Evolutionary conservation across 2,113 vertebrate species (phyloP), one percentile per base, ranked within the genome.

Genomic region (Sylvilagus bachmani): DNA sequence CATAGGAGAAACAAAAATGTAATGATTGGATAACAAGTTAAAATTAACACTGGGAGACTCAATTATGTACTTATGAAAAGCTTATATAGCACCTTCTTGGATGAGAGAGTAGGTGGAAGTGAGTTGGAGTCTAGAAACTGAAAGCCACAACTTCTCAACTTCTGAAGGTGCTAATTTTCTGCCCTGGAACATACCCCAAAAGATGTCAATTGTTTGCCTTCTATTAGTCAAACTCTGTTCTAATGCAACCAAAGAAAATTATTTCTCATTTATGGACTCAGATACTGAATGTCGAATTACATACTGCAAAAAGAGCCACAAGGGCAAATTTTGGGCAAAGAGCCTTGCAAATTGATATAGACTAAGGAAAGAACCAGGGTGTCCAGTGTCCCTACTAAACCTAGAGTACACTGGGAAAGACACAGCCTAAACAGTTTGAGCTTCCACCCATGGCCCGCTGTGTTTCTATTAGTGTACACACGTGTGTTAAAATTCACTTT

Each of bases 181-280:
- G 7, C 9, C 31, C 6, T n/a, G 51, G n/a, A 58, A 62, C 25
- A 62, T n/a, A 31, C 13, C 29, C 24, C 14, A 11, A n/a, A 3
- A n/a, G 6, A 36, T n/a, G 5, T 4, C 0, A 12, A n/a, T 3
- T 6, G 1, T 73, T 33, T 31, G 21, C 0, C 4, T 33, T 90
- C 81, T 69, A 62, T 51, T 27, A 69, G n/a, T 64, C 14, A 78
- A 87, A 61, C 10, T 9, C 27, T 69, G 2, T 29, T 85, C 58
- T 75, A 75, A 74, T 75, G 74, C 3, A 36, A 85, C 3, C 2
- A 74, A 61, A 62, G n/a, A 38, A 27, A 69, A 36, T 2, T 19
- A 10, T 53, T 69, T 61, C 8, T 67, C 73, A 38, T 1, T 13
- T 44, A 4, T 53, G 53, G 19, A 69, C 27, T 17, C 38, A 36